These are phyloP conservation scores for Eutolmus rufibarbis DNA, from an alignment of 2,888 invertebrate genomes.

Conservation along the genomic window DNA sequence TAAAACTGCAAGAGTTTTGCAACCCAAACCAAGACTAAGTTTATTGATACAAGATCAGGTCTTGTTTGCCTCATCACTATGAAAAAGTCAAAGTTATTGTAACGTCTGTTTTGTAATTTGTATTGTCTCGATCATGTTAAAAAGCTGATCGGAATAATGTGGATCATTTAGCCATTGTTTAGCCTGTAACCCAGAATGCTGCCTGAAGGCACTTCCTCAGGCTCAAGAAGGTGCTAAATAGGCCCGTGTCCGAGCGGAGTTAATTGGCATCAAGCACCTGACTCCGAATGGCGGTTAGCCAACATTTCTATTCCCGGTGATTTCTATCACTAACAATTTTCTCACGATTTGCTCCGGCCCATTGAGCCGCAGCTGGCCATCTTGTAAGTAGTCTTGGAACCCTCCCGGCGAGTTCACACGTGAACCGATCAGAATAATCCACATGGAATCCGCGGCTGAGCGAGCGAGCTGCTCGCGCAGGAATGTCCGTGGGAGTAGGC, in stretches of 20 bases:
- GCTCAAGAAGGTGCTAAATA: background rate
- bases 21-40: too few relatives aligned
- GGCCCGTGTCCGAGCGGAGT: background rate
- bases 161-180: background rate
- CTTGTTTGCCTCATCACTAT: too few relatives aligned
- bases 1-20: too few relatives aligned
- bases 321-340: conserved; percentile 17
- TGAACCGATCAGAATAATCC: background rate
- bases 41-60: too few relatives aligned
- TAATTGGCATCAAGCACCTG: background rate
- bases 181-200: background rate
- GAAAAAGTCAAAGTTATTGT: too few relatives aligned
- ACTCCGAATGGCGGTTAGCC: background rate
- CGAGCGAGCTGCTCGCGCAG: background rate
- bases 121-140: background rate
- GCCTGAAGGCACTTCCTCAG: background rate
- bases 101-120: too few relatives aligned
- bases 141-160: background rate
- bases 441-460: background rate
- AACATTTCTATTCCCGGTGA: background rate
- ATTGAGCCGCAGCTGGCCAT: background rate
- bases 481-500: conserved; percentile 26
- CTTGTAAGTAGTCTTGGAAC: background rate
- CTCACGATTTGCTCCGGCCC: conserved; percentile 4
- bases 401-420: background rate